Conservation (phyloP, 1,140 invertebrate genomes). For the Platorchestia sp. region DNA sequence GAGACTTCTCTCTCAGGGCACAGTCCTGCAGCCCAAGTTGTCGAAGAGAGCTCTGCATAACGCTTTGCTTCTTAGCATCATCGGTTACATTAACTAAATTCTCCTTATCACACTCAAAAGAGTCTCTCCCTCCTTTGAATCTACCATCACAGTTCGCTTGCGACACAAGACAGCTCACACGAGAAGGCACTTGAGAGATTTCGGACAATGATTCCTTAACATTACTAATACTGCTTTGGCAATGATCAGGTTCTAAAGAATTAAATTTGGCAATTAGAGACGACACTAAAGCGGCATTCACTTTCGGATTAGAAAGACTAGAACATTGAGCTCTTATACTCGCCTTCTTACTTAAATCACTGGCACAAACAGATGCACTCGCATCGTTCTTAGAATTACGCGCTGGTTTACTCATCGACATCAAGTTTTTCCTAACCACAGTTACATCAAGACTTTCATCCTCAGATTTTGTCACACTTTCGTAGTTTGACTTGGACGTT, state of each 20-base stretch:
- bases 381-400: neutral
- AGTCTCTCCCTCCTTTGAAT: neutral
- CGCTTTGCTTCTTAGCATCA: neutral
- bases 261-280: constrained; percentile 55
- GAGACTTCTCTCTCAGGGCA: constrained; percentile 9
- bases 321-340: neutral
- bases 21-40: constrained; percentile 4
- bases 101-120: constrained; percentile 45
- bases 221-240: constrained; percentile 52
- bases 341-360: constrained; percentile 13
- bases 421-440: neutral
- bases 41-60: constrained; percentile 13
- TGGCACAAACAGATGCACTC: neutral
- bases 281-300: constrained; percentile 20
- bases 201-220: constrained; percentile 30
- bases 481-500: neutral
- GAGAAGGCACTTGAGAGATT: constrained; percentile 39
- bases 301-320: constrained; percentile 10
- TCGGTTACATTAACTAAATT: neutral
- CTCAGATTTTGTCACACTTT: neutral
- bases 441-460: neutral
- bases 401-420: neutral
- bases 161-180: constrained; percentile 38
- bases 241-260: constrained; percentile 51
- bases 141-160: constrained; percentile 47